A percentile compares a stretch with the other conserved stretches of the same genome.
Conservation (phyloP, 2,888 invertebrate genomes). For the Leptinotarsa haldemani region DNA sequence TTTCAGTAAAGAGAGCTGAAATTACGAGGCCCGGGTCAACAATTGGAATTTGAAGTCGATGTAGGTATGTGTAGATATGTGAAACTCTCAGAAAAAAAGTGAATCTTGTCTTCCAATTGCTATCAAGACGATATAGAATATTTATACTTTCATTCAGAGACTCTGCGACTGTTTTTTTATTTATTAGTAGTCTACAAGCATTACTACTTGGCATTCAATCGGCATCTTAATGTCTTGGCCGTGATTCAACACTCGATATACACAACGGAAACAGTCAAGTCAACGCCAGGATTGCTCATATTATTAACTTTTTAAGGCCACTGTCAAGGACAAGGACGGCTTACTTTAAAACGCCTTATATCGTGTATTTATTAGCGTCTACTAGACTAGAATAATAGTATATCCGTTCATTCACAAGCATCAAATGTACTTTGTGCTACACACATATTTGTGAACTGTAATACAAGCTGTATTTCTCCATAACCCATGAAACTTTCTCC, state of each 20-base stretch:
- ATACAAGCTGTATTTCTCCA: not conserved
- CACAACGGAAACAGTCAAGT: conserved; percentile 7
- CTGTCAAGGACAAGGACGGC: conserved; percentile 17
- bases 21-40: too few species aligned
- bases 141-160: not conserved
- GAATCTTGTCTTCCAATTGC: too few species aligned
- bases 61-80: too few species aligned
- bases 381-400: not conserved
- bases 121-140: too few species aligned
- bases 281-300: not conserved
- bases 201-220: conserved; percentile 18
- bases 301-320: conserved; percentile 19
- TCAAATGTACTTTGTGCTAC: not conserved
- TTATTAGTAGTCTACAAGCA: conserved; percentile 18
- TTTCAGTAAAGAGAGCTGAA: too few species aligned
- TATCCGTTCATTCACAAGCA: not conserved
- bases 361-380: not conserved
- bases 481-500: conserved; percentile 2
- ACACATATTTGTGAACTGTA: not conserved
- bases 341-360: not conserved
- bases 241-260: conserved; percentile 22
- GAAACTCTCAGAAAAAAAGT: too few species aligned
- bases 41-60: too few species aligned
- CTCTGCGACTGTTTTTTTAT: not conserved
- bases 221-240: conserved; percentile 24